These are phyloP conservation scores for Takifugu flavidus DNA, from an alignment of 2,113 vertebrate species.

Conservation along the genomic window DNA sequence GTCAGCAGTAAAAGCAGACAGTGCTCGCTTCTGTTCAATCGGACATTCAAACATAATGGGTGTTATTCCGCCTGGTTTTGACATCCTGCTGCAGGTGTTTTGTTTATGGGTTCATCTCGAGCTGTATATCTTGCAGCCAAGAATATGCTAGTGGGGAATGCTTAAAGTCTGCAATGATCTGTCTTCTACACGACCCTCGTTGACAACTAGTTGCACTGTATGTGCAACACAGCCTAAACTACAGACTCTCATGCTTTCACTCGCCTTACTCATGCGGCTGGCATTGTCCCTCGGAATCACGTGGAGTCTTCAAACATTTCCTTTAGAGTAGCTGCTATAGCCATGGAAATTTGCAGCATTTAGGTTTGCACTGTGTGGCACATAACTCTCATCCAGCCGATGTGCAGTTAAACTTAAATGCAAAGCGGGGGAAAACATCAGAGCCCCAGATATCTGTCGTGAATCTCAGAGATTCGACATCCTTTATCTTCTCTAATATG, in stretches of 20 bases:
- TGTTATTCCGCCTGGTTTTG: neutral
- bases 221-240: neutral
- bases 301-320: neutral
- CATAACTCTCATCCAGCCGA: neutral
- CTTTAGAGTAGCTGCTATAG: neutral
- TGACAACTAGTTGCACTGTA: neutral
- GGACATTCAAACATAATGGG: neutral
- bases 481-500: no score
- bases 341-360: neutral
- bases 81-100: slow-evolving; percentile 1
- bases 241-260: neutral
- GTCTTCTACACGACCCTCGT: neutral
- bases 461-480: no score
- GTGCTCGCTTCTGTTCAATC: neutral
- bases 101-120: neutral
- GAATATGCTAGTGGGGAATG: neutral
- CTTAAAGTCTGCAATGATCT: neutral
- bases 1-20: neutral
- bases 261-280: neutral
- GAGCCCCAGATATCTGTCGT: no score
- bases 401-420: neutral
- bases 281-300: slow-evolving; percentile 1
- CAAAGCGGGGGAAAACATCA: neutral
- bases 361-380: neutral
- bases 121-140: neutral